Conservation (phyloP, 2,113 vertebrate species). For the Rhabdornis inornatus region DNA sequence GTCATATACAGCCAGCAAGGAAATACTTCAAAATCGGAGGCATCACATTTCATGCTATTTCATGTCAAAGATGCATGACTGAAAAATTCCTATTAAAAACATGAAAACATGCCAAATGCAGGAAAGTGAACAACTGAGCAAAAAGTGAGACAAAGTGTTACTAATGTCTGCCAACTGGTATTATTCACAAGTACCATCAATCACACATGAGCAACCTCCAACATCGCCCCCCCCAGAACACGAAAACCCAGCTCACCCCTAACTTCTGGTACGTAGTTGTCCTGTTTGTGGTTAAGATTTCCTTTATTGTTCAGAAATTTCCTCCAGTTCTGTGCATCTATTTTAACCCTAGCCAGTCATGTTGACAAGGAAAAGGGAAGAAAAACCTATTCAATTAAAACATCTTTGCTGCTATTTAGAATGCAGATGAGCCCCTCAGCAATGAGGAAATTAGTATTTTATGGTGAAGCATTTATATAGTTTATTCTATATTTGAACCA, state of each 20-base stretch:
- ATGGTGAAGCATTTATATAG: conserved; percentile 60
- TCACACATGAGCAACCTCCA: conserved; percentile 57
- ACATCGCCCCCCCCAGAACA: conserved; percentile 35
- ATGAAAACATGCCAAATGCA: conserved; percentile 73
- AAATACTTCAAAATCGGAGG: conserved; percentile 65
- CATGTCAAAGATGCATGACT: conserved; percentile 41
- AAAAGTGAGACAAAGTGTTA: conserved; percentile 77
- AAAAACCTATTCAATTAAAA: conserved; percentile 69
- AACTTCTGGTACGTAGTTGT: conserved; percentile 31
- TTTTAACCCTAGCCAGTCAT: conserved; percentile 67
- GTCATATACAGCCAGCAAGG: conserved; percentile 64
- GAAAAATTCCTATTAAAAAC: conserved; percentile 73
- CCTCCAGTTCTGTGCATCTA: conserved; percentile 17
- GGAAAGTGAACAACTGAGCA: conserved; percentile 73
- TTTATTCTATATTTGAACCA: conserved; percentile 77
- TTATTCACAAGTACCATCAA: conserved; percentile 73
- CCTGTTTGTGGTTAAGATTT: conserved; percentile 62
- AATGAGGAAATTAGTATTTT: conserved; percentile 73
- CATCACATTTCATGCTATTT: conserved; percentile 68
- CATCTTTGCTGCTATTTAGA: conserved; percentile 57
- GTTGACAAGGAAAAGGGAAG: conserved; percentile 17
- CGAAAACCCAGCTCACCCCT: conserved; percentile 37
- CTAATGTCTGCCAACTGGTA: conserved; percentile 77
- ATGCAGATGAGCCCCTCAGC: conserved; percentile 68
- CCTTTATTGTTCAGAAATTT: conserved; percentile 37